Evolutionary conservation across 2,797 vertebrate genomes (phyloP).

Genomic region (Trichosurus vulpecula): DNA sequence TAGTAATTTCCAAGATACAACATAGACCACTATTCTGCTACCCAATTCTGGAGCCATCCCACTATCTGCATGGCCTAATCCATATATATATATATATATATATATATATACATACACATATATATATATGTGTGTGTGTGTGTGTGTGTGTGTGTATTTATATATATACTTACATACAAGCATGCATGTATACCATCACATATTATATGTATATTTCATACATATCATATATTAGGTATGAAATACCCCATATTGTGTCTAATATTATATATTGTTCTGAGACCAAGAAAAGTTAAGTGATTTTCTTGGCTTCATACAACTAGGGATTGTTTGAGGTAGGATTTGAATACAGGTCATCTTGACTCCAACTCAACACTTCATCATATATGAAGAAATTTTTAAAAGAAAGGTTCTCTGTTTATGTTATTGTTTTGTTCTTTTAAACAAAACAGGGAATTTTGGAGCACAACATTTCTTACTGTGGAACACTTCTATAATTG

Average conservation of each 20-base stretch:
- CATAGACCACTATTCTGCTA: too few species aligned
- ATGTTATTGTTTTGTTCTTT: slow-evolving; percentile 30
- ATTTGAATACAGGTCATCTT: not conserved
- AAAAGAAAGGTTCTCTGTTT: slow-evolving; percentile 58
- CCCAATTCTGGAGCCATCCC: too few species aligned
- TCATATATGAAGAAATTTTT: not conserved
- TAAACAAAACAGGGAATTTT: slow-evolving; percentile 33
- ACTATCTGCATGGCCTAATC: too few species aligned
- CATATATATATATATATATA: too few species aligned
- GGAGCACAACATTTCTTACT: slow-evolving; percentile 2
- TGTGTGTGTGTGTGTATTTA: too few species aligned
- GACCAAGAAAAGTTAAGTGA: not conserved
- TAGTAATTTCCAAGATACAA: too few species aligned
- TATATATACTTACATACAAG: too few species aligned
- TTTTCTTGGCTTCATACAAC: too few species aligned
- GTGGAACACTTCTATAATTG: not conserved
- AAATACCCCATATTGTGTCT: not conserved
- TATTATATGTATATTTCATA: too few species aligned
- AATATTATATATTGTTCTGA: not conserved
- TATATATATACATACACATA: too few species aligned
- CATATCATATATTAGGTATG: not conserved
- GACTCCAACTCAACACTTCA: not conserved
- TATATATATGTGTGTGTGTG: too few species aligned
- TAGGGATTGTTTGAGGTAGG: not conserved
- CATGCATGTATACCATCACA: too few species aligned